phyloP scores from a whole-genome alignment of 2,113 vertebrate genomes.

The Mesoclemmys tuberculata region DNA sequence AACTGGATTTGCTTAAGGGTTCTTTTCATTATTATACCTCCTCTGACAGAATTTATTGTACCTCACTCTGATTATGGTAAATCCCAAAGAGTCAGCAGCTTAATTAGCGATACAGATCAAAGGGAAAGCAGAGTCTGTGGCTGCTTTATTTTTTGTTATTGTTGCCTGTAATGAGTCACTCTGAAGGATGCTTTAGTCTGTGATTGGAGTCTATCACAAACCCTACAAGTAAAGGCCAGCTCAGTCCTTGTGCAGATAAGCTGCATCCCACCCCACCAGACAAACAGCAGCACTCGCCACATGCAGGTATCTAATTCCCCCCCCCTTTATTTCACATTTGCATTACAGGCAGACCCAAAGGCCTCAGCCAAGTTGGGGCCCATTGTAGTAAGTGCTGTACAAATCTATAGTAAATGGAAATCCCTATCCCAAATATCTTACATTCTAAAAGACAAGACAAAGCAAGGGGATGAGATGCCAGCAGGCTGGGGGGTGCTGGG shows the following conservation, averaged over 20 bases:
- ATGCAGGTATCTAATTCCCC: no score
- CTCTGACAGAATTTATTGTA: not conserved
- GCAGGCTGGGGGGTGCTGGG: no score
- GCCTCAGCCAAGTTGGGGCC: no score
- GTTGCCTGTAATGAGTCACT: not conserved
- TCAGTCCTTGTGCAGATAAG: not conserved
- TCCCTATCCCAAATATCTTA: not conserved
- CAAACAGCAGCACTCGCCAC: not conserved
- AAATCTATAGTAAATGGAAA: not conserved
- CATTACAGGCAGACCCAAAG: not conserved
- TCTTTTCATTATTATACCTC: not conserved
- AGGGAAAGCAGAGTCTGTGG: not conserved
- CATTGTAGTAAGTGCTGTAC: not conserved
- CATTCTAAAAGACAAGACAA: not conserved
- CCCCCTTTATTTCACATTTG: no score
- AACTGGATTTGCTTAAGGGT: not conserved
- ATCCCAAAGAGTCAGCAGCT: not conserved
- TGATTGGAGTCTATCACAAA: not conserved
- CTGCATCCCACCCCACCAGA: not conserved
- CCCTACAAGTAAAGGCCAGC: not conserved
- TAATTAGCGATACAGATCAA: not conserved
- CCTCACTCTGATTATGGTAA: not conserved
- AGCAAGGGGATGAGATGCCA: no score
- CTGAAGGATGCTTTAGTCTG: no score
- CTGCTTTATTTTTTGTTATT: not conserved